Conservation (phyloP, 2,888 invertebrate species). For the Metallyticus violacea region DNA sequence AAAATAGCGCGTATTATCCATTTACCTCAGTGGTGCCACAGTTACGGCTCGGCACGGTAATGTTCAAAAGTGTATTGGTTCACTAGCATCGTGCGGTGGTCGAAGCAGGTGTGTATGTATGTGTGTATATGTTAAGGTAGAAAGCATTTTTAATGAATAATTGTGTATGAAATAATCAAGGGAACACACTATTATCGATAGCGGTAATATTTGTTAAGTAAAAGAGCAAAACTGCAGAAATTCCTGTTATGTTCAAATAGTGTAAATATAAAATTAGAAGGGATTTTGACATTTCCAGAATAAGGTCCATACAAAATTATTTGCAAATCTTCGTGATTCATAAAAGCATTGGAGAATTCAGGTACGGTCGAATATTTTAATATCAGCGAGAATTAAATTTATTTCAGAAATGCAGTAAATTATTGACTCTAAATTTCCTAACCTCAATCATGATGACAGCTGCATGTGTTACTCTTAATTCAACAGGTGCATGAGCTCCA, state of each 20-base stretch:
- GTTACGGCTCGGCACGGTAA: background rate
- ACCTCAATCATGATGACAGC: background rate
- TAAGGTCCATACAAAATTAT: background rate
- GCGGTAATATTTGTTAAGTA: background rate
- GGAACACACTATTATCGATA: background rate
- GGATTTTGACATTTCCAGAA: background rate
- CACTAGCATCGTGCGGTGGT: background rate
- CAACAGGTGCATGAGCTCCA: too few relatives aligned
- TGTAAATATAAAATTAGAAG: background rate
- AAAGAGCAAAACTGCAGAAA: background rate
- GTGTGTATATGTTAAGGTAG: background rate
- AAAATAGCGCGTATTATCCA: background rate
- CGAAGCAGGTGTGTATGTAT: background rate
- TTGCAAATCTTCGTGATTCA: background rate
- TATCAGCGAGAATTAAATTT: background rate
- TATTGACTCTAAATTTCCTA: background rate
- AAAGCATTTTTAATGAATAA: background rate
- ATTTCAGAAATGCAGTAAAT: background rate
- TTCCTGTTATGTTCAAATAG: background rate
- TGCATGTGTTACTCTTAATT: too few relatives aligned
- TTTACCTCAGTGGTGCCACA: background rate
- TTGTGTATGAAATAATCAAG: background rate
- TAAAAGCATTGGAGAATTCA: background rate
- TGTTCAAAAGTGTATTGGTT: background rate
- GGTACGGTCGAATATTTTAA: background rate